Conservation (phyloP, 2,888 invertebrate genomes). For the Eilema sororculum region DNA sequence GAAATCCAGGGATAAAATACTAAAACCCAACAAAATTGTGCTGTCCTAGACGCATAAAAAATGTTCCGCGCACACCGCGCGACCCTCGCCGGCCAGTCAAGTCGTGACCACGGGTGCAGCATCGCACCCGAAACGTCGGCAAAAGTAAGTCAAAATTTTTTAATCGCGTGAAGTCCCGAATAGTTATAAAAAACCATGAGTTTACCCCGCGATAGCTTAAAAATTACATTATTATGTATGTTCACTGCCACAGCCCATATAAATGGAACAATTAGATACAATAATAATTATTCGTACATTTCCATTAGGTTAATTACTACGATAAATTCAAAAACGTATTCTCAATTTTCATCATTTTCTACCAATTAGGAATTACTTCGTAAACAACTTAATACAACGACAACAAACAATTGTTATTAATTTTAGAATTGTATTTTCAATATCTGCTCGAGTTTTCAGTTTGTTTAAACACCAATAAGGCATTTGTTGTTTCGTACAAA, state of each 20-base stretch:
- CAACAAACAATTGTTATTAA: constrained; percentile 45
- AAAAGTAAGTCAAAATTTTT: no score
- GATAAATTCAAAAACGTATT: constrained; percentile 5
- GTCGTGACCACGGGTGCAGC: no score
- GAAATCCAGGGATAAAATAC: no score
- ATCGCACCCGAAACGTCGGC: no score
- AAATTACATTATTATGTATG: no score
- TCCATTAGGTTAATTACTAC: not conserved
- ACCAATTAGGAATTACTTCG: constrained; percentile 11
- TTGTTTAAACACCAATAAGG: constrained; percentile 37
- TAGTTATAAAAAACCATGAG: no score
- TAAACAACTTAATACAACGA: constrained; percentile 31
- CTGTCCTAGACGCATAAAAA: no score
- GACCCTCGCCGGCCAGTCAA: no score
- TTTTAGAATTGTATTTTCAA: constrained; percentile 45
- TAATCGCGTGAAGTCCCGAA: no score
- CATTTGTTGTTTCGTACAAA: constrained; percentile 39
- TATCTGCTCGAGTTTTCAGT: constrained; percentile 38
- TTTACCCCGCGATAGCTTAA: no score
- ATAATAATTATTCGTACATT: not conserved
- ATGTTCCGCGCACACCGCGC: no score
- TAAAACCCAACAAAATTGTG: no score
- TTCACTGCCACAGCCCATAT: not conserved
- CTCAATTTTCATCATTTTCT: not conserved
- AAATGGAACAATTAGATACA: not conserved